Evolutionary conservation across 2,113 vertebrate genomes (phyloP).

Genomic region (Halcyon senegalensis): DNA sequence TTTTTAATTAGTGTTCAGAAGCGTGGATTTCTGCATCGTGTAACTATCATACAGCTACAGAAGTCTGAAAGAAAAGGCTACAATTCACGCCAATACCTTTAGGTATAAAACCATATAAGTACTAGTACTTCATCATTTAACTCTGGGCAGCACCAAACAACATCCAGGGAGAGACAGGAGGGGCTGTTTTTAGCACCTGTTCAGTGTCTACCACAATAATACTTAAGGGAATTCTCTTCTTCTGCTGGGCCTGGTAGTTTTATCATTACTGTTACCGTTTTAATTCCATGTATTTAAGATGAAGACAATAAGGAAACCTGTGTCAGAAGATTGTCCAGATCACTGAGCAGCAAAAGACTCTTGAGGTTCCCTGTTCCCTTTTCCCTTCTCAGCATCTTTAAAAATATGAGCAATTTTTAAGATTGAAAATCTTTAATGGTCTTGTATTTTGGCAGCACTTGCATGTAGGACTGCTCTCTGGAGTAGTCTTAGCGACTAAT

Average conservation of each 20-base stretch:
- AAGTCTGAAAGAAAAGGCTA: not conserved
- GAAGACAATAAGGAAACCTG: not conserved
- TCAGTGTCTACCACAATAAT: not conserved
- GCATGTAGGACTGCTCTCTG: not conserved
- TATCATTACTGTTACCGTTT: not conserved
- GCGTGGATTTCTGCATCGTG: not conserved
- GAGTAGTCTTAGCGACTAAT: not conserved
- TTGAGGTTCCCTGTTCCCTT: too few species aligned
- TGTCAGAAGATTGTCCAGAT: not conserved
- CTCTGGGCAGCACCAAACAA: not conserved
- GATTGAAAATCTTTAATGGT: not conserved
- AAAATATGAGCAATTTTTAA: not conserved
- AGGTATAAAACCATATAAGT: not conserved
- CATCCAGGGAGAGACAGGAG: not conserved
- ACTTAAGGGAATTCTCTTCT: not conserved
- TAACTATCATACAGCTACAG: not conserved
- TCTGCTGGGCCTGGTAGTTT: not conserved
- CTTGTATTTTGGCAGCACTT: not conserved
- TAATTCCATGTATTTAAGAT: not conserved
- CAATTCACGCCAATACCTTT: not conserved
- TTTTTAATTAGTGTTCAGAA: conserved; percentile 48
- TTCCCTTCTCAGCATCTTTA: not conserved
- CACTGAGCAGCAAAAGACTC: not conserved
- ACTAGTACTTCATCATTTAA: not conserved
- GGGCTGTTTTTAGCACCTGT: not conserved